Evolutionary conservation across 1,140 invertebrate genomes (phyloP).

Genomic region (Drosophila pallidifrons): DNA sequence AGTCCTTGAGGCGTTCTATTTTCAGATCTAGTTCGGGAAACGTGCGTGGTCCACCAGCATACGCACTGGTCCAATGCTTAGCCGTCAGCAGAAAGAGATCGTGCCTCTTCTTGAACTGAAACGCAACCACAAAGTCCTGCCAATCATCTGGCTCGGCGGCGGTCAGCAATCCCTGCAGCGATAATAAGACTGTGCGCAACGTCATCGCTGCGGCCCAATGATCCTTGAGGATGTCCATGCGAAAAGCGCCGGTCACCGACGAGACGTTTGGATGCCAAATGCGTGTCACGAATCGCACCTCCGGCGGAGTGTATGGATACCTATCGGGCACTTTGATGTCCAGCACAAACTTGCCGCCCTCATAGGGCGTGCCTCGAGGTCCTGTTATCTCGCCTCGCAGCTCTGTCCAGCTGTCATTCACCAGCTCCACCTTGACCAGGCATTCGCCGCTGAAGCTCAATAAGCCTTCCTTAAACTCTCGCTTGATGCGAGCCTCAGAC

Average conservation of each 20-base stretch:
- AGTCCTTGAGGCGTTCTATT: constrained; percentile 92
- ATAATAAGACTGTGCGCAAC: constrained; percentile 95
- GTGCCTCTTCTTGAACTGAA: constrained; percentile 95
- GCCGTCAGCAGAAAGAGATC: constrained; percentile 95
- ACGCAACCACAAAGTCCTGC: constrained; percentile 97
- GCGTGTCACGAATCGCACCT: constrained; percentile 97
- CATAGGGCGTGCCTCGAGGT: constrained; percentile 98
- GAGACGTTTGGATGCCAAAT: constrained; percentile 99
- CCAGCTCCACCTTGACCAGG: constrained; percentile 95
- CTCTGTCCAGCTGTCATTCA: constrained; percentile 95
- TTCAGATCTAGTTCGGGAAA: constrained; percentile 92
- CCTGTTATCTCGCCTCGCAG: constrained; percentile 95
- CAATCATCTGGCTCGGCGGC: constrained; percentile 98
- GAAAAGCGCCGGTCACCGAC: constrained; percentile 98
- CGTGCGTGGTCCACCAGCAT: constrained; percentile 92
- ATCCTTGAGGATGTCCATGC: constrained; percentile 99
- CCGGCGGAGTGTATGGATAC: constrained; percentile 99
- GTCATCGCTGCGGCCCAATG: constrained; percentile 99
- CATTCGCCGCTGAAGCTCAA: constrained; percentile 97
- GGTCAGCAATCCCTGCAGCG: constrained; percentile 95
- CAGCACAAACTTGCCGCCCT: constrained; percentile 95
- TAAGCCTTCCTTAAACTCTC: constrained; percentile 98
- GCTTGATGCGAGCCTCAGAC: constrained; percentile 95
- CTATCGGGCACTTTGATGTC: constrained; percentile 99
- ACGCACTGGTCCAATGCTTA: constrained; percentile 96